Percentiles rank a stretch among this genome's conserved stretches.
phyloP scores from a whole-genome alignment of 2,888 invertebrate species.

The Lypha dubia region DNA sequence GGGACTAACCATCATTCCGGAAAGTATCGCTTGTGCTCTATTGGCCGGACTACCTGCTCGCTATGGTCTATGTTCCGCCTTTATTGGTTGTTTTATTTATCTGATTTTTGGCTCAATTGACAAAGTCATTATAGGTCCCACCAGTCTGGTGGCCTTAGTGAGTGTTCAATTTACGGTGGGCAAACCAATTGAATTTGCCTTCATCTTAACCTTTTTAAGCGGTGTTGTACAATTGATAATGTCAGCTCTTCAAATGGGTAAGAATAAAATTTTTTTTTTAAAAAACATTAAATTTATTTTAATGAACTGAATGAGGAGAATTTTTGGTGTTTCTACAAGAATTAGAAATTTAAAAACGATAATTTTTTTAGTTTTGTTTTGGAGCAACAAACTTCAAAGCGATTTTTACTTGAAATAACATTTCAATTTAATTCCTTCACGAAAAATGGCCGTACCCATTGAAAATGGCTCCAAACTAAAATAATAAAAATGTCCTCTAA shows the following conservation, averaged over 20 bases:
- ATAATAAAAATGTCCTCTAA: too few relatives aligned
- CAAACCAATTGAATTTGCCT: conserved; percentile 89
- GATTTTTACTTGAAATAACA: too few relatives aligned
- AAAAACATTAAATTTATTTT: neutral
- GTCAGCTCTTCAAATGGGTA: conserved; percentile 91
- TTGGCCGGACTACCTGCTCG: conserved; percentile 93
- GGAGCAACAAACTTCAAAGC: too few relatives aligned
- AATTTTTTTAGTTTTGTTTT: too few relatives aligned
- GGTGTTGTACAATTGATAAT: conserved; percentile 91
- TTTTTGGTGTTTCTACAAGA: neutral
- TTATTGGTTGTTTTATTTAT: conserved; percentile 94
- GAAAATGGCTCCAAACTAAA: too few relatives aligned
- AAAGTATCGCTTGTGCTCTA: conserved; percentile 96
- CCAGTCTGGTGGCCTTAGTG: conserved; percentile 91
- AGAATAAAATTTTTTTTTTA: conserved; percentile 72
- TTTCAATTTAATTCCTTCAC: too few relatives aligned
- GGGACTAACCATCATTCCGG: conserved; percentile 95
- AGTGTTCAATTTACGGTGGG: conserved; percentile 90
- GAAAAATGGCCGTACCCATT: too few relatives aligned
- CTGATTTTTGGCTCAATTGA: conserved; percentile 93
- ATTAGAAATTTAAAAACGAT: too few relatives aligned
- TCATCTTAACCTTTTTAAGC: conserved; percentile 90
- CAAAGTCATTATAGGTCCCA: conserved; percentile 92
- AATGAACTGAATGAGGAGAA: neutral
- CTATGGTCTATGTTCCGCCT: conserved; percentile 96